Base-by-base conservation (phyloP, 2,797 vertebrate species). In the Amblyraja radiata region DNA sequence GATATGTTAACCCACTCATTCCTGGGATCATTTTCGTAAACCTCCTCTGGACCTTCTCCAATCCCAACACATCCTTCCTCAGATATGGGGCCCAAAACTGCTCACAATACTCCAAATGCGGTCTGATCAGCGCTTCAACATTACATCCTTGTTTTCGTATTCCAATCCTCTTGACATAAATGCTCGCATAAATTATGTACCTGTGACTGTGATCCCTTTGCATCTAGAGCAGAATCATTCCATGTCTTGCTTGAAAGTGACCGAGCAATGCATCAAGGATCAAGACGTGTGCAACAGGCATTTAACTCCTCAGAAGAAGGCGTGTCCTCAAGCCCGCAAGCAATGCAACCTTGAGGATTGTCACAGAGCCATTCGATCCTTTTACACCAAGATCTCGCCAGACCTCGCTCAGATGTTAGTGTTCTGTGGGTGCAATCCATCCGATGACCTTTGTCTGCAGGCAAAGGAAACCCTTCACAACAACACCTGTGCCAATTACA, bases 401-500 rank as follows among this genome's bases (percentile, higher is more conserved):
- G 96, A 96, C 63, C 93, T 97, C 93, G 97, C 97, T 76, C 96
- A 98, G 94, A 97, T 96, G 96, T 94, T 99, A 95, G 96, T 95
- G 86, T 97, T 99, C 95, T 99, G 98, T 93, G 95, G 97, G 76
- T 99, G 98, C 63, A 93, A 94, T 76, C 95, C 94, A 54, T 94
- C 94, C 9, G 97, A 99, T 94, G 95, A 96, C 80, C 95, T 95
- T 93, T 99, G 98, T 93, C 94, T 96, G 88, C 95, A 95, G 68
- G 96, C 97, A 94, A 96, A 95, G 95, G 95, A 94, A 14, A 93
- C 95, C 77, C 97, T 99, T 80, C 97, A 98, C 80, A 97, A 97
- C 71, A 96, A 96, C 46, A 94, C 95, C 6, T 99, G 98, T 95
- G 95, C 95, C 63, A 80, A 93, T 94, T 80, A 93, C 32, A 84